Percentiles rank a stretch among this genome's conserved stretches.
phyloP scores from a whole-genome alignment of 1,140 invertebrate genomes.

The Ceratitis capitata region DNA sequence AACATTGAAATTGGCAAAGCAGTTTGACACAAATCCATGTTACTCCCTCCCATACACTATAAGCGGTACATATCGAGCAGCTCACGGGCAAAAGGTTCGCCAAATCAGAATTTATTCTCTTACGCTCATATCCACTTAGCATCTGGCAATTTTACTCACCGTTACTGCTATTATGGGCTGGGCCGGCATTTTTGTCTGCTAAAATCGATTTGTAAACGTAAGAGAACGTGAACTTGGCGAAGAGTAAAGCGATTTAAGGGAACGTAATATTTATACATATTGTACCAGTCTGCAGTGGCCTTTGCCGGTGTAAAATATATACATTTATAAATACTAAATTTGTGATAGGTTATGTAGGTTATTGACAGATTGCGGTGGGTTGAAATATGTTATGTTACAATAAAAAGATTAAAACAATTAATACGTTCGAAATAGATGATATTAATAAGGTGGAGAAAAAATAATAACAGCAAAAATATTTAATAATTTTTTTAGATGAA shows the following conservation, averaged over 20 bases:
- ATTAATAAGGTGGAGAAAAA: too few relatives aligned
- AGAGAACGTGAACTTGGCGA: background rate
- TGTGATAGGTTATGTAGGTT: constrained; percentile 5
- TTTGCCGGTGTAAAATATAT: background rate
- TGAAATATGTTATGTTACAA: background rate
- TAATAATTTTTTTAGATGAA: too few relatives aligned
- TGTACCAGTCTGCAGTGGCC: background rate
- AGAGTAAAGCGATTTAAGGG: background rate
- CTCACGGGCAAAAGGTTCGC: background rate
- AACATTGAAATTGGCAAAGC: constrained; percentile 28
- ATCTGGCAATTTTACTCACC: background rate
- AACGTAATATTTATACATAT: background rate
- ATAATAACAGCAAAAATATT: too few relatives aligned
- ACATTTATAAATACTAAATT: background rate
- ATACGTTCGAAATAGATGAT: too few relatives aligned
- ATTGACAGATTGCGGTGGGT: background rate
- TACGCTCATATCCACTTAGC: background rate
- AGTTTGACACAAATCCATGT: background rate
- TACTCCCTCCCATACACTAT: too few relatives aligned
- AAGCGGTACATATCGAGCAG: background rate
- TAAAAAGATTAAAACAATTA: too few relatives aligned
- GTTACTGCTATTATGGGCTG: background rate
- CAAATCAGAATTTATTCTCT: background rate
- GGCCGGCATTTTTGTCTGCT: background rate
- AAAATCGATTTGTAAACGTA: background rate